Percentiles rank a stretch among this genome's conserved stretches.
Conservation (phyloP, 2,113 vertebrate species). For the Catharus fuscescens region DNA sequence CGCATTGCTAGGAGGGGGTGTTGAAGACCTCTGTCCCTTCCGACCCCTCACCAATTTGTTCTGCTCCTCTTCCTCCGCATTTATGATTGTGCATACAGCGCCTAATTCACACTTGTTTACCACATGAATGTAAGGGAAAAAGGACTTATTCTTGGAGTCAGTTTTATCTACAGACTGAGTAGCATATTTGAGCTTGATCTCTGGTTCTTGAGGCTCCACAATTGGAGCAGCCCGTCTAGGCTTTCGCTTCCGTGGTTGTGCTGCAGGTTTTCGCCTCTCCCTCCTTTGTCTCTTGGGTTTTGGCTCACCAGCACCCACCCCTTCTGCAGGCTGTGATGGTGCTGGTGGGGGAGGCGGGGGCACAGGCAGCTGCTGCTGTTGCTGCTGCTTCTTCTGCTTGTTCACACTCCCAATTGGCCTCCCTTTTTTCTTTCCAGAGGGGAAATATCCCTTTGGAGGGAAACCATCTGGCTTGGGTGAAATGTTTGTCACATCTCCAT, state of each 20-base stretch:
- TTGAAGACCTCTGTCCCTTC: slow-evolving; percentile 79
- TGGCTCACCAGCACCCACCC: slow-evolving; percentile 76
- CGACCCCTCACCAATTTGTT: slow-evolving; percentile 80
- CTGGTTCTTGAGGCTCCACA: slow-evolving; percentile 80
- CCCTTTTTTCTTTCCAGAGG: slow-evolving; percentile 98
- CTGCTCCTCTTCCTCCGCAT: slow-evolving; percentile 91
- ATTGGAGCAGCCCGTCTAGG: slow-evolving; percentile 76
- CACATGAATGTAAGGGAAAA: slow-evolving; percentile 95
- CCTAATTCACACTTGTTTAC: slow-evolving; percentile 93
- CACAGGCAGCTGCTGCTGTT: slow-evolving; percentile 12
- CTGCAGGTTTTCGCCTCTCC: slow-evolving; percentile 80
- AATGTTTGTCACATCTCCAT: slow-evolving; percentile 68
- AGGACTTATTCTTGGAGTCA: slow-evolving; percentile 83
- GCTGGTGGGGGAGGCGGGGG: slow-evolving; percentile 53
- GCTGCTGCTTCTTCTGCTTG: slow-evolving; percentile 88
- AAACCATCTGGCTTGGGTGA: slow-evolving; percentile 79
- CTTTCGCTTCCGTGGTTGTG: slow-evolving; percentile 73
- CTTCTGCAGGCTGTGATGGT: slow-evolving; percentile 78
- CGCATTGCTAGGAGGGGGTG: slow-evolving; percentile 78
- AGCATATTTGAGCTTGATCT: slow-evolving; percentile 83
- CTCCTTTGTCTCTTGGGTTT: slow-evolving; percentile 84
- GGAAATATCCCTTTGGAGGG: slow-evolving; percentile 96
- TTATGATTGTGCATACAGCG: slow-evolving; percentile 94
- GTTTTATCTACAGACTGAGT: slow-evolving; percentile 79
- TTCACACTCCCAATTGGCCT: slow-evolving; percentile 96